Evolutionary conservation across 2,888 invertebrate genomes (phyloP).

Genomic region (Laspeyria flexula): DNA sequence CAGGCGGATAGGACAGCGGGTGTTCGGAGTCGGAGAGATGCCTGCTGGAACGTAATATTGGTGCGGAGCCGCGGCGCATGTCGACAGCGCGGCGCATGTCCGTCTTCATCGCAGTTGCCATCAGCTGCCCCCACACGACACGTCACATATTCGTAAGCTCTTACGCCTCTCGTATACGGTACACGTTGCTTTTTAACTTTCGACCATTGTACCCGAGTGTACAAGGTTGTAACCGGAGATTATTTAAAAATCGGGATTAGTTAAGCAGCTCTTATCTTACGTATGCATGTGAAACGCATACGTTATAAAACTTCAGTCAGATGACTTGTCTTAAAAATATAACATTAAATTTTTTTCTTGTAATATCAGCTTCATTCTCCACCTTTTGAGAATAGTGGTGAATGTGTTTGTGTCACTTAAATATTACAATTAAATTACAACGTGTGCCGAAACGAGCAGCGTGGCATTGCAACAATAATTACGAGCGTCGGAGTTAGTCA

Average conservation of each 20-base stretch:
- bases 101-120: conserved; percentile 92
- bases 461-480: conserved; percentile 60
- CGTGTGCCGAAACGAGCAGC: conserved; percentile 48
- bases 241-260: too few species aligned
- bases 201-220: too few species aligned
- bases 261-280: too few species aligned
- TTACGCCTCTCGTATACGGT: conserved; percentile 28
- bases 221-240: too few species aligned
- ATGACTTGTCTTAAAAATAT: too few species aligned
- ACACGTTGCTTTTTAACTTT: conserved; percentile 22
- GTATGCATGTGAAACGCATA: neutral
- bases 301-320: neutral
- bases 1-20: conserved; percentile 73
- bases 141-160: conserved; percentile 46
- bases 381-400: too few species aligned
- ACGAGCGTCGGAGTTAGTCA: conserved; percentile 63
- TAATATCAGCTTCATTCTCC: too few species aligned
- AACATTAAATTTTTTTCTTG: too few species aligned
- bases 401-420: too few species aligned
- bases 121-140: conserved; percentile 86
- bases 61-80: conserved; percentile 78
- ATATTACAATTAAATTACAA: conserved; percentile 25
- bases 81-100: conserved; percentile 87
- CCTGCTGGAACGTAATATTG: conserved; percentile 69
- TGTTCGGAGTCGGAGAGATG: conserved; percentile 73